These are phyloP conservation scores for Dromius quadrimaculatus DNA, from an alignment of 2,888 invertebrate species.

Conservation along the genomic window DNA sequence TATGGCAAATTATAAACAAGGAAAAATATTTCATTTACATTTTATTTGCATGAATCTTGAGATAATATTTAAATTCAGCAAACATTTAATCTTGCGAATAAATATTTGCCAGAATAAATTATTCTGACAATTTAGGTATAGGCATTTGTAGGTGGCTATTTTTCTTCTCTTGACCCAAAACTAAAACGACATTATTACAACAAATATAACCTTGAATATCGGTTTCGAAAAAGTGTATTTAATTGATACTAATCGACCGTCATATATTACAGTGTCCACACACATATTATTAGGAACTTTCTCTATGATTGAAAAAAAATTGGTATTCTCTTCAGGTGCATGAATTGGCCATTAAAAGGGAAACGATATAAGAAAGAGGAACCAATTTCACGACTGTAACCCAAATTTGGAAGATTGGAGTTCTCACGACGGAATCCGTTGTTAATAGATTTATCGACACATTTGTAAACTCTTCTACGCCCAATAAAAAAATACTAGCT, in stretches of 20 bases:
- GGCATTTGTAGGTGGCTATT: constrained; percentile 21
- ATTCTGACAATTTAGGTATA: not conserved
- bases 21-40: not conserved
- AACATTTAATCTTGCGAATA: not conserved
- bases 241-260: constrained; percentile 43
- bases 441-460: no score
- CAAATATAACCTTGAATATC: constrained; percentile 38
- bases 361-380: constrained; percentile 29
- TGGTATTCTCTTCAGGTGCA: constrained; percentile 21
- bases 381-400: constrained; percentile 38
- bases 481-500: no score
- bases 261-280: constrained; percentile 39
- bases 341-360: constrained; percentile 42
- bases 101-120: no score
- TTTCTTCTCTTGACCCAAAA: constrained; percentile 37
- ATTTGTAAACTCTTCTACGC: no score
- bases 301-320: constrained; percentile 32
- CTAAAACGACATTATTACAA: constrained; percentile 25
- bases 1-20: no score
- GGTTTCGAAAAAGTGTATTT: constrained; percentile 37
- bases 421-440: no score
- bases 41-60: not conserved
- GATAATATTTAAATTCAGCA: not conserved
- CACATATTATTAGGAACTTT: constrained; percentile 30
- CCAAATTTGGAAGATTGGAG: constrained; percentile 28